Evolutionary conservation across 1,140 invertebrate genomes (phyloP), one percentile per base, ranked within the genome.

Genomic region (Probaryconus sp.): DNA sequence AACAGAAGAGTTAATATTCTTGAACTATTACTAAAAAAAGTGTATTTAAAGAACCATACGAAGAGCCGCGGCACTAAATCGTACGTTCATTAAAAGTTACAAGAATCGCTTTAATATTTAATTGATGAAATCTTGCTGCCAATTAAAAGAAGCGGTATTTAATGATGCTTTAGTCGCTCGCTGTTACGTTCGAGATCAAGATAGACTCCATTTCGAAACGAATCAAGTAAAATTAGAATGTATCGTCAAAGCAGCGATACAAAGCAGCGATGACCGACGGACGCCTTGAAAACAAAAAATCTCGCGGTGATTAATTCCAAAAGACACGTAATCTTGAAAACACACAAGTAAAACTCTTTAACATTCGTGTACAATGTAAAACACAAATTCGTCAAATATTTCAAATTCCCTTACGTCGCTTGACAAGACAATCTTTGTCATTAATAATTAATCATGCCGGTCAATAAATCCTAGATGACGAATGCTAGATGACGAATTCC

Each of bases 301-400:
- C 11, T 5, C 13, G 14, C 7, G 50, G 10, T 45, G 61, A 65
- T 65, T 65, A 37, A 55, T 65, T 30, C 24, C 9, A 17, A 51
- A 51, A 50, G 16, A 51, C 33, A 13, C n/a, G n/a, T n/a, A n/a
- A n/a, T n/a, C n/a, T n/a, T n/a, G n/a, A n/a, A n/a, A n/a, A n/a
- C n/a, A n/a, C n/a, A n/a, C n/a, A n/a, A n/a, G n/a, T n/a, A n/a
- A n/a, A n/a, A n/a, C n/a, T n/a, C 30, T 50, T 38, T 14, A 24
- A 20, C 33, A 24, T 1, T 14, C 21, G 17, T 11, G n/a, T n/a
- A n/a, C 10, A 13, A 31, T 26, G 56, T 33, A 20, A 24, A 18
- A 43, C 50, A 65, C 61, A 38, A 13, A 33, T 56, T 48, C 35
- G 43, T 55, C 17, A 67, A 67, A 56, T 65, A 37, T 47, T 10